Evolutionary conservation across 1,140 invertebrate species (phyloP).

Genomic region (Pollicipes pollicipes): DNA sequence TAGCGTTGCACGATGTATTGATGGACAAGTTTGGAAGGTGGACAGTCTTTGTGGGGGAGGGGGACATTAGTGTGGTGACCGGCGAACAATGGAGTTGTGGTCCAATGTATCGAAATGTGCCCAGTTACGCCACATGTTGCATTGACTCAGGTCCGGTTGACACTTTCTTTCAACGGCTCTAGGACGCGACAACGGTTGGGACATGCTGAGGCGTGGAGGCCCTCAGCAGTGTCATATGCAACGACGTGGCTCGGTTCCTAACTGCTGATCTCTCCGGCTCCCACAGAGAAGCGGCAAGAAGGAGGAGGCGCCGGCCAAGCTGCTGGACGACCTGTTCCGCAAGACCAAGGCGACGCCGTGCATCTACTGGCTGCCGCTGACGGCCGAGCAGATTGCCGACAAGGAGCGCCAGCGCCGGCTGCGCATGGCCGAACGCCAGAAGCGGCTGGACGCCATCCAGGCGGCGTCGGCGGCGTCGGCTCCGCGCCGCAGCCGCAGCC

Average conservation of each 20-base stretch:
- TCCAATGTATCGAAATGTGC: background rate
- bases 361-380: slow-evolving; percentile 94
- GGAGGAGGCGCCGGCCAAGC: slow-evolving; percentile 62
- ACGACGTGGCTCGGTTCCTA: background rate
- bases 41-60: no score
- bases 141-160: no score
- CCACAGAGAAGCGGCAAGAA: slow-evolving; percentile 49
- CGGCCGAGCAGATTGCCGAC: slow-evolving; percentile 76
- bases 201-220: no score
- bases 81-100: no score
- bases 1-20: no score
- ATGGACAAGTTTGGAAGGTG: no score
- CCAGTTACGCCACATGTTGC: no score
- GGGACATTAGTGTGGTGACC: no score
- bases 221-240: no score
- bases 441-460: slow-evolving; percentile 47
- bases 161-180: no score
- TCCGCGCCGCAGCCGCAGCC: background rate
- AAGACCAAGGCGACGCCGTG: slow-evolving; percentile 88
- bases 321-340: slow-evolving; percentile 86
- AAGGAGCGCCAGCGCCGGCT: slow-evolving; percentile 69
- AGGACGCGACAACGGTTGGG: no score
- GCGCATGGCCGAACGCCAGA: slow-evolving; percentile 66
- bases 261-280: background rate
- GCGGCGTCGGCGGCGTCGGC: no score